Base-by-base conservation (phyloP, 2,113 vertebrate species). In the Elachura formosa region DNA sequence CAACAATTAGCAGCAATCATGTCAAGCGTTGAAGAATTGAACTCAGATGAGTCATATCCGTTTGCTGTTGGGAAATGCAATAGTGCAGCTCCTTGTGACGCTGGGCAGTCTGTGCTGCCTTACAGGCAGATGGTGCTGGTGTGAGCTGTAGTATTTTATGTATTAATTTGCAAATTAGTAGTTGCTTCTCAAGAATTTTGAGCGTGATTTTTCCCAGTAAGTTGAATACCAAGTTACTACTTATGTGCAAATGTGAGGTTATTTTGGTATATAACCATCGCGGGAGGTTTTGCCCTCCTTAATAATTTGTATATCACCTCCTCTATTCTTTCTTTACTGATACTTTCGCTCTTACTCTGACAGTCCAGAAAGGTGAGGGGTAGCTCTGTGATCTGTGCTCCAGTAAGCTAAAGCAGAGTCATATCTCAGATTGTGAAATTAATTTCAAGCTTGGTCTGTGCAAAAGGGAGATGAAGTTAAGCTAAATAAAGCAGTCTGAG, bases 11-110 rank as follows among this genome's bases (percentile, higher is more conserved):
- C 86, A 93, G 80, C 80, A 94, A 63, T 92, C 75, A 67, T 90
- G 74, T 95, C 81, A 84, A 94, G 78, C 45, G 51, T 94, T 91
- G 84, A 96, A 96, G 89, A 97, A 97, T 91, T 82, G 86, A 48
- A 56, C 78, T 91, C 48, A 5, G 13, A 61, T 97, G 97, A 97
- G 88, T 97, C 96, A 97, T 54, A 95, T 97, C 97, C 93, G 78
- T 74, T 97, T 96, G 92, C 93, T 86, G 84, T 54, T 88, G 86
- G 36, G 55, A 51, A 68, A 84, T 84, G 85, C 79, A 93, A 40
- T 36, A 82, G 40, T 86, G 72, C 90, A 89, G 89, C 85, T 90
- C 33, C 71, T 79, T 41, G 58, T 56, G 76, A 80, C 75, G 43
- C 52, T 54, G 64, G 87, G 74, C 81, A 74, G 82, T 36, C 28